Evolutionary conservation across 2,797 vertebrate species (phyloP), one percentile per base, ranked within the genome.

Genomic region (Coregonus sp.): DNA sequence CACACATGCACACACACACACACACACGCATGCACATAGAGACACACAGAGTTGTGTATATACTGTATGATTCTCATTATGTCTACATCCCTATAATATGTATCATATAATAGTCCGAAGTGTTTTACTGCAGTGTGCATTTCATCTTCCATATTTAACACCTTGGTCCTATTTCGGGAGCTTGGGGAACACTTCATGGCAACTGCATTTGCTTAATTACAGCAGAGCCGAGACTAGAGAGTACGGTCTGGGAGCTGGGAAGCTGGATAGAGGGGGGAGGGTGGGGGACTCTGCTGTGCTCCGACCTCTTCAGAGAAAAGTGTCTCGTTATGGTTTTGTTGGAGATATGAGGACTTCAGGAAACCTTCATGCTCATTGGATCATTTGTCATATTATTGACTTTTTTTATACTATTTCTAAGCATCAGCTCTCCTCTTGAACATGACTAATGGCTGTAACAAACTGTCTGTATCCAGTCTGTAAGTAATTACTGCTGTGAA

Each of bases 131-230:
- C 88, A 80, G 80, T 78, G 76, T 54, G 75, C 78, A 76, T 77
- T 82, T 72, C 63, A 2, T n/a, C 83, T 85, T 86, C 84, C 84
- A 84, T 59, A 61, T 87, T 88, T 86, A 86, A 89, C 86, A 86
- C 88, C 83, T 84, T 72, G 74, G 47, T 80, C 82, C 86, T 89
- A 81, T 92, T 90, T 85, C 1, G 47, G 83, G 83, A 88, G 86
- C 83, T 85, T 59, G 1, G 81, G 86, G 86, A 91, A 87, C 82
- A 56, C 80, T 87, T 86, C 75, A 15, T 79, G 79, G 79, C 86
- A 88, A 84, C 85, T 68, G 83, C 86, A 89, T 88, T 89, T 87
- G 76, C 76, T 86, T 88, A 89, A 91, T 90, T 86, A 88, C 85
- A 91, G 83, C 75, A 88, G 87, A 86, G 79, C 83, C 80, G 81